Percentiles rank a stretch among this genome's conserved stretches.
These are phyloP conservation scores for Drosophila atroscutellata DNA, from an alignment of 2,888 invertebrate genomes.

Conservation along the genomic window DNA sequence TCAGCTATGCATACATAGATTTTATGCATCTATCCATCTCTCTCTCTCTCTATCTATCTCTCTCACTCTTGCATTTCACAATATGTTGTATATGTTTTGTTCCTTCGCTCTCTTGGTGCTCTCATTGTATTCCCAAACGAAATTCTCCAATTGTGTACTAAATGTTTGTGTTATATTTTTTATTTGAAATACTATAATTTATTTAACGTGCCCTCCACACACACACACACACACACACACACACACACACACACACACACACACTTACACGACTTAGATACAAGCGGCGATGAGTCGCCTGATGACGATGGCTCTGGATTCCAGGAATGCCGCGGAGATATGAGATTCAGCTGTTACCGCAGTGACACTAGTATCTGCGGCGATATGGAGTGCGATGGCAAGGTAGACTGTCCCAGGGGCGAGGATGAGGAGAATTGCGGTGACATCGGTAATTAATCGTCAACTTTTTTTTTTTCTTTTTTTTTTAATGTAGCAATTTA, in stretches of 20 bases:
- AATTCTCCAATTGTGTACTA: slow-evolving; percentile 8
- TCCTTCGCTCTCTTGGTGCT: not conserved
- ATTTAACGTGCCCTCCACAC: slow-evolving; percentile 10
- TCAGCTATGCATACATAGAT: not conserved
- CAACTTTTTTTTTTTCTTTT: too few relatives aligned
- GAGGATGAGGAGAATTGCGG: slow-evolving; percentile 83
- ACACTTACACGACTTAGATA: slow-evolving; percentile 29
- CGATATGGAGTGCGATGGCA: slow-evolving; percentile 80
- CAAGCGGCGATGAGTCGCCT: slow-evolving; percentile 8
- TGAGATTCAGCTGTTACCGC: slow-evolving; percentile 72
- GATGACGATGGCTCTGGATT: slow-evolving; percentile 63
- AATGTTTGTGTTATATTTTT: slow-evolving; percentile 16
- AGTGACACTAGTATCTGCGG: slow-evolving; percentile 79
- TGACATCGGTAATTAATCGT: slow-evolving; percentile 38
- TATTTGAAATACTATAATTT: slow-evolving; percentile 39
- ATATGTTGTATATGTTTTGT: not conserved
- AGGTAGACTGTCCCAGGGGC: slow-evolving; percentile 80
- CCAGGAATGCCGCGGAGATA: slow-evolving; percentile 80
- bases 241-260: not conserved
- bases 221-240: slow-evolving; percentile 17
- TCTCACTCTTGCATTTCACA: not conserved
- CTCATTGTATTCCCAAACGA: not conserved
- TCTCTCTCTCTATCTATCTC: not conserved
- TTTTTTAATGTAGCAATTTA: too few relatives aligned
- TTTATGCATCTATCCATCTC: not conserved